Evolutionary conservation across 64 coral and sea anemone genomes (phyloP).

Genomic region (Montipora efflorescens): DNA sequence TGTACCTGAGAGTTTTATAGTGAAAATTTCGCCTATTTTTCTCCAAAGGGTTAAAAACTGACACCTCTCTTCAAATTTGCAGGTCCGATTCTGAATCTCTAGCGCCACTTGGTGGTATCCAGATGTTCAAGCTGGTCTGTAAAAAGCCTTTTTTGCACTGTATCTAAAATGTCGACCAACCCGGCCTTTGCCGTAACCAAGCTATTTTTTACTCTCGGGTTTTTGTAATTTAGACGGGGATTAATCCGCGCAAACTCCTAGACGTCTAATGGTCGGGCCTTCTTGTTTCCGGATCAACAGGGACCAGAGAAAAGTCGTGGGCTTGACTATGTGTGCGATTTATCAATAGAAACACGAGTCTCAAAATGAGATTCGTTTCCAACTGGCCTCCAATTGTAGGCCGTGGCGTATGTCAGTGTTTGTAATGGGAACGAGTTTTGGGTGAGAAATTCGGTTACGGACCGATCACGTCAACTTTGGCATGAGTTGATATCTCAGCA

Average conservation of each 20-base stretch:
- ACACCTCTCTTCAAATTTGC: background rate
- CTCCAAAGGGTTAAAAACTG: too few relatives aligned
- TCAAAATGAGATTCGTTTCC: too few relatives aligned
- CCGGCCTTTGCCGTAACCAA: background rate
- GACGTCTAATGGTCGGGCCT: background rate
- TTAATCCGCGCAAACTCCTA: background rate
- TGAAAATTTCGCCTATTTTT: background rate
- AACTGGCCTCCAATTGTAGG: too few relatives aligned
- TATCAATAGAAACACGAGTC: background rate
- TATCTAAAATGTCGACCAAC: background rate
- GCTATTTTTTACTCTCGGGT: conserved; percentile 10
- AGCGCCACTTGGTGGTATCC: background rate
- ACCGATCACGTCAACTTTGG: too few relatives aligned
- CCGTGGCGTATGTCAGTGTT: too few relatives aligned
- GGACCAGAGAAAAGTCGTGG: too few relatives aligned
- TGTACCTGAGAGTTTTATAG: too few relatives aligned
- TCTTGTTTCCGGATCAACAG: background rate
- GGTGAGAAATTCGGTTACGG: too few relatives aligned
- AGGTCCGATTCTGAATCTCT: conserved; percentile 37
- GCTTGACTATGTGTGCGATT: background rate
- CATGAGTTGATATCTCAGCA: too few relatives aligned
- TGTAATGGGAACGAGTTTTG: too few relatives aligned
- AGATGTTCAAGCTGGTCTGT: background rate
- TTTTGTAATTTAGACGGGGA: conserved; percentile 28
- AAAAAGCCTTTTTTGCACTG: background rate